These are phyloP conservation scores for Antheraea pernyi DNA, from an alignment of 1,140 invertebrate genomes.

Conservation along the genomic window DNA sequence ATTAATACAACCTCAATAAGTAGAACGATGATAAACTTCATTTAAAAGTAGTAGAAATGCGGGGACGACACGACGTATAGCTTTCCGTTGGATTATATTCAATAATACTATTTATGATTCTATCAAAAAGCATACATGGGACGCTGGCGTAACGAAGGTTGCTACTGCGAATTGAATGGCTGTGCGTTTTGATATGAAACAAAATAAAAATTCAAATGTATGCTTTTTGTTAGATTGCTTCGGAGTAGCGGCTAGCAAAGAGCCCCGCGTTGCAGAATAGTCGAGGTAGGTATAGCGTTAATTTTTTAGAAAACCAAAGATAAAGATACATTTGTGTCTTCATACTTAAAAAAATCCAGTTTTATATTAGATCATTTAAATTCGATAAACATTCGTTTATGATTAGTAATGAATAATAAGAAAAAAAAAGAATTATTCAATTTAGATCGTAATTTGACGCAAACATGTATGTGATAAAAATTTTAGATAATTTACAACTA, in stretches of 20 bases:
- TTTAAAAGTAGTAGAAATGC: too few species aligned
- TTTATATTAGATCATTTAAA: too few species aligned
- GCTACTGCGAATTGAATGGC: conserved; percentile 62
- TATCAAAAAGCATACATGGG: conserved; percentile 65
- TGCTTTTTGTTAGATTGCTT: conserved; percentile 62
- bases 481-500: too few species aligned
- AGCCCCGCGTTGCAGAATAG: not conserved
- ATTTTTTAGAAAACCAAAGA: too few species aligned
- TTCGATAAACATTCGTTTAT: too few species aligned
- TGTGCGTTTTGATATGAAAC: conserved; percentile 41
- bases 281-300: conserved; percentile 5
- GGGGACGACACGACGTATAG: too few species aligned
- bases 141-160: conserved; percentile 44
- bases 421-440: too few species aligned
- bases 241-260: conserved; percentile 13
- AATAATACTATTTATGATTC: conserved; percentile 23
- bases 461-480: too few species aligned
- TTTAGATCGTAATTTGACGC: too few species aligned
- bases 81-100: conserved; percentile 5
- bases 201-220: conserved; percentile 47
- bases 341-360: not conserved
- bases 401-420: too few species aligned
- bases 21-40: too few species aligned
- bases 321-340: not conserved
- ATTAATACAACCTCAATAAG: too few species aligned